These are phyloP conservation scores for Liolophura sinensis DNA, from an alignment of 1,140 invertebrate species.

Conservation along the genomic window DNA sequence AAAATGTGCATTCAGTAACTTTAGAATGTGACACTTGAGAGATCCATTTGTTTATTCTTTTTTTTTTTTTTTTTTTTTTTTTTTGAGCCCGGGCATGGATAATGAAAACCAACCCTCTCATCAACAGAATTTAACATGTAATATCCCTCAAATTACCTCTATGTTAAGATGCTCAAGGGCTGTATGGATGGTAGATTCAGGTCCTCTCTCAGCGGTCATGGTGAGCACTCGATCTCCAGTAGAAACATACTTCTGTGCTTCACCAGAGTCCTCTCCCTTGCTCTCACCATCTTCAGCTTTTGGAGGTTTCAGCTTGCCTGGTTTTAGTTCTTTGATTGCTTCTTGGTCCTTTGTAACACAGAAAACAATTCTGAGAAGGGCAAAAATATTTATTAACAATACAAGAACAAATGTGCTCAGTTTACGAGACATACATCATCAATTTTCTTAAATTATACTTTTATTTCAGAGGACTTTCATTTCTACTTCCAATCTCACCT, in stretches of 20 bases:
- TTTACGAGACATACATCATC: neutral
- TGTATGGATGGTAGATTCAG: slow-evolving; percentile 73
- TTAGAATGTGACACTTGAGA: neutral
- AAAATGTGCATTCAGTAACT: too few relatives aligned
- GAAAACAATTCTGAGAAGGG: neutral
- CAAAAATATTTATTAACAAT: neutral
- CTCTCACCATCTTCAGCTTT: too few relatives aligned
- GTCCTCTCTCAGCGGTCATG: slow-evolving; percentile 67
- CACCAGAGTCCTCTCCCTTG: too few relatives aligned
- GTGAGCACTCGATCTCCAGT: slow-evolving; percentile 76
- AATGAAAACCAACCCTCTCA: neutral
- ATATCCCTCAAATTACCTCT: slow-evolving; percentile 3
- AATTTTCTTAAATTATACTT: too few relatives aligned
- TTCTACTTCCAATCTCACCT: slow-evolving; percentile 12
- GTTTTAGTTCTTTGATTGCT: too few relatives aligned
- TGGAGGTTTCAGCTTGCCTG: too few relatives aligned
- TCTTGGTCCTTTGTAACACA: too few relatives aligned
- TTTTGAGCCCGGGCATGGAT: too few relatives aligned
- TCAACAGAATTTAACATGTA: too few relatives aligned
- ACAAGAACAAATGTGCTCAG: neutral
- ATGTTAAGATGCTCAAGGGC: slow-evolving; percentile 41
- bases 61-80: too few relatives aligned
- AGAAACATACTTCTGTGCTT: too few relatives aligned
- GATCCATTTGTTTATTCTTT: neutral
- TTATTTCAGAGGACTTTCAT: neutral